Percentiles rank a stretch among this genome's conserved stretches.
Evolutionary conservation across 2,888 invertebrate genomes (phyloP).

Genomic region (Cantharis flavilabris): DNA sequence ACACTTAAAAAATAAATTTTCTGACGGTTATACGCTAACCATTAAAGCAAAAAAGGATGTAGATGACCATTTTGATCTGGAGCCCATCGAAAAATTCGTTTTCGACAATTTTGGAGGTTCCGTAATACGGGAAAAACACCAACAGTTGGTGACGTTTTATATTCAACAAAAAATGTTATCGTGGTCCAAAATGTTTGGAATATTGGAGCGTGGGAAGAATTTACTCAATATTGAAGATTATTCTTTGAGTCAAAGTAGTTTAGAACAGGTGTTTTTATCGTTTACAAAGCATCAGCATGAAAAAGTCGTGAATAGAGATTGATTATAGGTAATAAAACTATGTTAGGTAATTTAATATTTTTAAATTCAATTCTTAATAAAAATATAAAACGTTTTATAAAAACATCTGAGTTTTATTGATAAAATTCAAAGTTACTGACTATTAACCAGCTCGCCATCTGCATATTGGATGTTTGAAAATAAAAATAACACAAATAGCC

Average conservation of each 20-base stretch:
- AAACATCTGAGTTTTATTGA: too few species aligned
- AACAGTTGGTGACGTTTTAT: slow-evolving; percentile 74
- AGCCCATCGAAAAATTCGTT: slow-evolving; percentile 38
- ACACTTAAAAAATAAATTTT: slow-evolving; percentile 80
- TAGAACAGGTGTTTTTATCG: slow-evolving; percentile 77
- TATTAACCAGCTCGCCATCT: too few species aligned
- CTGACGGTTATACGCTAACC: slow-evolving; percentile 59
- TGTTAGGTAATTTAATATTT: background rate
- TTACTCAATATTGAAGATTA: slow-evolving; percentile 72
- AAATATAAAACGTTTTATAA: too few species aligned
- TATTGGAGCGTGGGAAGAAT: slow-evolving; percentile 63
- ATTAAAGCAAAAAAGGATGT: slow-evolving; percentile 52
- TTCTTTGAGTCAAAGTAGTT: slow-evolving; percentile 78
- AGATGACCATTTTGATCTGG: slow-evolving; percentile 11
- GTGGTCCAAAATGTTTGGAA: slow-evolving; percentile 78
- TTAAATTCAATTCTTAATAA: too few species aligned
- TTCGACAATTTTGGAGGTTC: slow-evolving; percentile 44
- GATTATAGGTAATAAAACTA: background rate
- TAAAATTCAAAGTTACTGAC: too few species aligned
- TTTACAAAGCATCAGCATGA: slow-evolving; percentile 63
- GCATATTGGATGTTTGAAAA: too few species aligned
- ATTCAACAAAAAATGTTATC: slow-evolving; percentile 62
- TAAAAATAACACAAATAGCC: too few species aligned
- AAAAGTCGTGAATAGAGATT: background rate
- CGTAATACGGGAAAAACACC: slow-evolving; percentile 67